phyloP scores from a whole-genome alignment of 53 echinoderm and acorn worm species.

The Temnopleurus reevesii region DNA sequence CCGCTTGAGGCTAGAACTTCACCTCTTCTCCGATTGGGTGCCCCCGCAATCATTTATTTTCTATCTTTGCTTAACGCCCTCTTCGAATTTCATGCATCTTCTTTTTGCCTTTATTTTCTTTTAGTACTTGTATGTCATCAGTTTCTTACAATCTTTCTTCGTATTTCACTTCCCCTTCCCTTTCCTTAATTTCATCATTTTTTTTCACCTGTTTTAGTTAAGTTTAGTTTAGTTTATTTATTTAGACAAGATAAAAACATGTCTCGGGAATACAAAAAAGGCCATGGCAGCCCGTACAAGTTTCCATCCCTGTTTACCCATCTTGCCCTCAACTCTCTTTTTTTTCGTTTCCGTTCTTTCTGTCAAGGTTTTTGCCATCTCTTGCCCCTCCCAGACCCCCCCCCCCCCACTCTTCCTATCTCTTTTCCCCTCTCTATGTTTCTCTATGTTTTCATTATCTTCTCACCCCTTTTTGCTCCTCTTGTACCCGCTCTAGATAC shows the following conservation, averaged over 20 bases:
- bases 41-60: constrained; percentile 12
- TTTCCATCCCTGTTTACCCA: neutral
- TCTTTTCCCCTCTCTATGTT: no score
- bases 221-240: no score
- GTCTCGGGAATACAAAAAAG: no score
- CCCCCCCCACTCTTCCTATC: no score
- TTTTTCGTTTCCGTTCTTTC: neutral
- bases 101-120: neutral
- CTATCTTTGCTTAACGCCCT: neutral
- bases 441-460: no score
- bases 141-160: neutral
- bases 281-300: no score
- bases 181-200: neutral
- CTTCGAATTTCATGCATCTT: neutral
- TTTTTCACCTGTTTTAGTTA: neutral
- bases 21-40: constrained; percentile 16
- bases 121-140: no score
- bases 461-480: no score
- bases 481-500: no score
- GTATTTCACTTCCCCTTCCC: neutral
- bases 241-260: no score
- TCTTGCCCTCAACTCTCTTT: neutral
- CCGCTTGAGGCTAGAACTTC: constrained; percentile 52
- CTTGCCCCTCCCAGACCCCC: no score
- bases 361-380: no score